Base-by-base conservation (phyloP, 2,113 vertebrate species). In the Isichthys henryi region DNA sequence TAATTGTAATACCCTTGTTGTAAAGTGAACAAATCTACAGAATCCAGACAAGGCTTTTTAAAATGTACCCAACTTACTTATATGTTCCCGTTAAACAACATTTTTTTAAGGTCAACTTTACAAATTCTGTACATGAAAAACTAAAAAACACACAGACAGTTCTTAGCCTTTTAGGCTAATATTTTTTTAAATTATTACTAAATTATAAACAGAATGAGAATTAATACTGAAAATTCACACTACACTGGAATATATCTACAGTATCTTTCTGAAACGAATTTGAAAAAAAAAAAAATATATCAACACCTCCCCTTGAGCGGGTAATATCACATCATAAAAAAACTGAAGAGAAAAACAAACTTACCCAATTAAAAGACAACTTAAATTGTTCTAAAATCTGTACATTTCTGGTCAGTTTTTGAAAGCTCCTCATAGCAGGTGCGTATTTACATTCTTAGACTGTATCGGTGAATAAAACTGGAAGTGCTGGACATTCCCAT, bases 391-490 rank as follows among this genome's bases (percentile, higher is more conserved):
- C 90, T 94, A 94, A 94, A 96, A 95, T 96, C 95, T 96, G 96
- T 96, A 96, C 96, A 96, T 96, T 96, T 96, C 95, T 95, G 93
- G 95, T 96, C 95, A 95, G 94, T 94, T 94, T 94, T 92, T 91
- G 94, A 96, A 96, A 95, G 96, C 96, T 96, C 97, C 94, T 94
- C 93, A 92, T 96, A 95, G 94, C 93, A 95, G 96, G 96, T 95
- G 95, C 94, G 93, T 99, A 99, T 99, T 97, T 98, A 99, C 98
- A 99, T 99, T 99, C 98, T 98, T 96, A 97, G 97, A 98, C 98
- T 99, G 98, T 99, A 98, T 97, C 97, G 97, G 98, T 99, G 98
- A 98, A 99, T 96, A 96, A 96, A 96, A 96, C 96, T 96, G 97
- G 95, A 98, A 98, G 97, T 98, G 97, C 97, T 97, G 97, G 96